phyloP scores from a whole-genome alignment of 2,797 vertebrate species.

The Chrysocyon brachyurus region DNA sequence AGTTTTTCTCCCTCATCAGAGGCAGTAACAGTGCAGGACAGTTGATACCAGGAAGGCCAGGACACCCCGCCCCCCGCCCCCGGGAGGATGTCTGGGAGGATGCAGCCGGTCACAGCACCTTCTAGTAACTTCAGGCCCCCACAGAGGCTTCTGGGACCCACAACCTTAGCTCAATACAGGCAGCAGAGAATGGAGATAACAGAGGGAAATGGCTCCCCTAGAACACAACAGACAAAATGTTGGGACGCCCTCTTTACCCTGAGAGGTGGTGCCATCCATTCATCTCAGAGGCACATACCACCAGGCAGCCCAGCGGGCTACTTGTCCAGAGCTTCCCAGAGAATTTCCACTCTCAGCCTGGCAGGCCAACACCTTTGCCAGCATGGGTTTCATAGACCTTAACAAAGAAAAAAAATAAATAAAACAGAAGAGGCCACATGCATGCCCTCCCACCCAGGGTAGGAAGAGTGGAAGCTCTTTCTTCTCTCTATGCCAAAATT shows the following conservation, averaged over 20 bases:
- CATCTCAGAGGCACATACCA: background rate
- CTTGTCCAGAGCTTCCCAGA: background rate
- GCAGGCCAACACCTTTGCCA: background rate
- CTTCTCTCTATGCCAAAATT: conserved; percentile 43
- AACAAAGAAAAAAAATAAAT: conserved; percentile 9
- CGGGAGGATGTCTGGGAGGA: rapidly evolving
- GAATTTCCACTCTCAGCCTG: background rate
- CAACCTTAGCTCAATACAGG: background rate
- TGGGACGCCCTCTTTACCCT: too few relatives aligned
- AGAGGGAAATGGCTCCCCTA: background rate
- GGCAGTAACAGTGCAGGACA: background rate
- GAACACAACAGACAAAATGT: background rate
- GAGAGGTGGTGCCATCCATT: background rate
- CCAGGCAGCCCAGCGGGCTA: background rate
- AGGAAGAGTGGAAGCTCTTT: conserved; percentile 28
- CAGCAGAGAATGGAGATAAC: background rate
- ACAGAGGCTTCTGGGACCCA: background rate
- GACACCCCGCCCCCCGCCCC: background rate
- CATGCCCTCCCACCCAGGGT: background rate
- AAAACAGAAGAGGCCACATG: background rate
- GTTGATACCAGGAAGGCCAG: background rate
- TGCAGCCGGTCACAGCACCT: background rate
- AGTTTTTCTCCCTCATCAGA: background rate
- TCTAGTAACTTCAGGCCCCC: background rate
- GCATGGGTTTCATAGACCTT: conserved; percentile 34